Conservation (phyloP, 1,140 invertebrate genomes). For the Pseudomyrmex concolor region DNA sequence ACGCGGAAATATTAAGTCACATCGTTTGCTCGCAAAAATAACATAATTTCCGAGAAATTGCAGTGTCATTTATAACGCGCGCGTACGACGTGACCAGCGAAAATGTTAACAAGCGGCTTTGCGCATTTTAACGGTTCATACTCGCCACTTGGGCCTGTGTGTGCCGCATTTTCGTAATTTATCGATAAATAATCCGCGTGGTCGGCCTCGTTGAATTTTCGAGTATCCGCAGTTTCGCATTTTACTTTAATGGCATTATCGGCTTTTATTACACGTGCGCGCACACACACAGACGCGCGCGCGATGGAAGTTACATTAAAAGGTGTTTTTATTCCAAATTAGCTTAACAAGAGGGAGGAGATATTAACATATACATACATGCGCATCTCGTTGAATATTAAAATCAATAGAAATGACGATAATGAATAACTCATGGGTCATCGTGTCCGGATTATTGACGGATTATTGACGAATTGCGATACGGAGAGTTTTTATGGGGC, state of each 20-base stretch:
- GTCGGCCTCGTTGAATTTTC: conserved; percentile 8
- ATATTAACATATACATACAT: too few relatives aligned
- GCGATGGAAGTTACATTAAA: not conserved
- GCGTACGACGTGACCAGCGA: conserved; percentile 18
- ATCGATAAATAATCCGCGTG: conserved; percentile 46
- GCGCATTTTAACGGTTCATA: conserved; percentile 15
- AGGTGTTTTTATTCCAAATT: not conserved
- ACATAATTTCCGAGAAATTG: conserved; percentile 10
- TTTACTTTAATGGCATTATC: conserved; percentile 27
- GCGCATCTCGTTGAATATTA: not conserved
- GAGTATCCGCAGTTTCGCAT: conserved; percentile 1
- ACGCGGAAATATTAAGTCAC: conserved; percentile 26
- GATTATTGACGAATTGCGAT: not conserved
- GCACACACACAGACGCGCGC: too few relatives aligned
- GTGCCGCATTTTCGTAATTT: conserved; percentile 37
- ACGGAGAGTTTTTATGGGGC: not conserved
- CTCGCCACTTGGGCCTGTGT: conserved; percentile 6
- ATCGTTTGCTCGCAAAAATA: not conserved
- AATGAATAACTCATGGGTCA: not conserved
- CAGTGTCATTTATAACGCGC: not conserved
- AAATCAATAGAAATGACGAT: not conserved
- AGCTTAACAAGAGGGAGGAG: not conserved
- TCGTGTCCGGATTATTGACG: not conserved
- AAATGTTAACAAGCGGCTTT: conserved; percentile 30
- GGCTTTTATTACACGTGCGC: conserved; percentile 1